These are phyloP conservation scores for Labia minor DNA, from an alignment of 2,888 invertebrate species.

Conservation along the genomic window DNA sequence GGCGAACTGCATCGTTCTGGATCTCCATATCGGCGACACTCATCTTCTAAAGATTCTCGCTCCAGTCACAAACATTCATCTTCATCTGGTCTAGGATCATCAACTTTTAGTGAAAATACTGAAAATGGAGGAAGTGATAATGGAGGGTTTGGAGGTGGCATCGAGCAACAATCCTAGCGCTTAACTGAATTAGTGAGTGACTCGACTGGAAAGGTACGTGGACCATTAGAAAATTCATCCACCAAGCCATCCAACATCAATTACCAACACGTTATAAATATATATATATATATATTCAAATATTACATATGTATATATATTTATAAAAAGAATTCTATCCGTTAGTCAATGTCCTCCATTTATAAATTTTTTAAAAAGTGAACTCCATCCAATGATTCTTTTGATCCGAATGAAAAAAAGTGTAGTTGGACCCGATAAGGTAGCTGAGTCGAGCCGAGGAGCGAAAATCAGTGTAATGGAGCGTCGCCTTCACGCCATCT, in stretches of 20 bases:
- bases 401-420: conserved; percentile 2
- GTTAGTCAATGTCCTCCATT: too few relatives aligned
- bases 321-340: too few relatives aligned
- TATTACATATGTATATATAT: too few relatives aligned
- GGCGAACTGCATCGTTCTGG: neutral
- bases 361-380: neutral
- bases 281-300: too few relatives aligned
- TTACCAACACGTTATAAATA: too few relatives aligned
- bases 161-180: neutral
- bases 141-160: neutral
- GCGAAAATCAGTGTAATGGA: neutral
- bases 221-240: neutral
- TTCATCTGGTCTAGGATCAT: neutral
- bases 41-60: neutral
- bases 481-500: conserved; percentile 13
- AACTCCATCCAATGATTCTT: neutral
- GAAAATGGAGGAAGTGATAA: neutral
- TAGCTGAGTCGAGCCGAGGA: conserved; percentile 4
- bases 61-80: neutral
- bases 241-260: too few relatives aligned
- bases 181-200: conserved; percentile 7
- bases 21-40: neutral
- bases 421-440: neutral
- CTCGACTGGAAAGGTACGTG: neutral
- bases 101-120: neutral